Evolutionary conservation across 2,113 vertebrate species (phyloP), one percentile per base, ranked within the genome.

Genomic region (Tylochromis polylepis): DNA sequence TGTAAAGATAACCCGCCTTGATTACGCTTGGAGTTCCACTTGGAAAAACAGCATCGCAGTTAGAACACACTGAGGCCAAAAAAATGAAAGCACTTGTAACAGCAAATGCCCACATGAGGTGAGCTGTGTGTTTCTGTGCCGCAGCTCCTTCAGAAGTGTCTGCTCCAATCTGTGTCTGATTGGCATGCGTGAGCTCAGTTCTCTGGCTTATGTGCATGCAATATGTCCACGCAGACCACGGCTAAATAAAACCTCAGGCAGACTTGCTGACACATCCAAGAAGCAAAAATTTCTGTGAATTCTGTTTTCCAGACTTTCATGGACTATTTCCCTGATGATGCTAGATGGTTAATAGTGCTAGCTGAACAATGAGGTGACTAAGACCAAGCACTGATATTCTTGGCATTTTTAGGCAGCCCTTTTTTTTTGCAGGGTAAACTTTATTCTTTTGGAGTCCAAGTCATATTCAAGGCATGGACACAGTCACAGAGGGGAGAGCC

Each of bases 171-270:
- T 67, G 24, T 46, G 34, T 81, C 16, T 65, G 53, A 81, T 34
- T 62, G 59, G 77, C 77, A 16, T 86, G 89, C 15, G 86, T 93
- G 87, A 86, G 84, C 86, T 84, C 53, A 80, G 20, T 81, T 87
- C 11, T 8, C 24, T 84, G 79, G 70, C 83, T 55, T 83, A 49
- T 83, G 56, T 56, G 55, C 24, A 38, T 60, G 85, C 85, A 85
- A 79, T 88, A 82, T 87, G 90, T 89, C 82, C 81, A 78, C 29
- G 34, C 38, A 56, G 81, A 87, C 83, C 38, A 20, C 20, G 56
- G 87, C 77, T 18, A 84, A 86, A 72, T 84, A n/a, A 88, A 87
- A 90, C 60, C 67, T 67, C 9, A 11, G 84, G 46, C 55, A 38
- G 59, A 58, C 81, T 80, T 7, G 27, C 67, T 86, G 82, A 94